Conservation (phyloP, 2,797 vertebrate genomes). For the Microctenopoma lineatum region DNA sequence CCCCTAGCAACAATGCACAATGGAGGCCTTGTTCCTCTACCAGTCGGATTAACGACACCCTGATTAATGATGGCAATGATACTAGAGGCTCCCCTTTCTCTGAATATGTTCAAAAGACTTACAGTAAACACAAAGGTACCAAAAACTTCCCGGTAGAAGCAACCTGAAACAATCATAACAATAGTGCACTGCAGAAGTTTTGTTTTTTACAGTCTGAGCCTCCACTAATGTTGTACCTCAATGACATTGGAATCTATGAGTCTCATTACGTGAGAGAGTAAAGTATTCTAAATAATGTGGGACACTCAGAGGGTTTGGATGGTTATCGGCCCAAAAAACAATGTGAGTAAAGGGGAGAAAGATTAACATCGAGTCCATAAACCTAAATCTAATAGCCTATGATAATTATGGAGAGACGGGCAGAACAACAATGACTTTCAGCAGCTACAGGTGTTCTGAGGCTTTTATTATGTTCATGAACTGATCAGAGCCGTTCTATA, state of each 20-base stretch:
- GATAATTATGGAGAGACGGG: constrained; percentile 5
- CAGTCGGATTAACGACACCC: not conserved
- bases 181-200: too few species aligned
- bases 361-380: not conserved
- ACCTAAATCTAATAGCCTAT: not conserved
- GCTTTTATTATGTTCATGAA: constrained; percentile 5
- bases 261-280: too few species aligned
- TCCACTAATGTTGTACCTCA: too few species aligned
- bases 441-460: not conserved
- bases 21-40: not conserved
- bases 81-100: not conserved
- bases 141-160: not conserved
- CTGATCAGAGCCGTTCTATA: not conserved
- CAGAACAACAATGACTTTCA: constrained; percentile 3
- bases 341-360: not conserved
- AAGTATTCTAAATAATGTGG: not conserved
- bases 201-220: too few species aligned
- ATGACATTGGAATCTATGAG: not conserved
- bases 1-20: not conserved
- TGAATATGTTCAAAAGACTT: not conserved
- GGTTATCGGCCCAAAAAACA: not conserved
- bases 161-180: not conserved
- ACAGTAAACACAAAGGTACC: not conserved
- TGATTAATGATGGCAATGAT: not conserved
- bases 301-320: not conserved